Conservation (phyloP, 2,888 invertebrate species). For the Drosophila mettleri region DNA sequence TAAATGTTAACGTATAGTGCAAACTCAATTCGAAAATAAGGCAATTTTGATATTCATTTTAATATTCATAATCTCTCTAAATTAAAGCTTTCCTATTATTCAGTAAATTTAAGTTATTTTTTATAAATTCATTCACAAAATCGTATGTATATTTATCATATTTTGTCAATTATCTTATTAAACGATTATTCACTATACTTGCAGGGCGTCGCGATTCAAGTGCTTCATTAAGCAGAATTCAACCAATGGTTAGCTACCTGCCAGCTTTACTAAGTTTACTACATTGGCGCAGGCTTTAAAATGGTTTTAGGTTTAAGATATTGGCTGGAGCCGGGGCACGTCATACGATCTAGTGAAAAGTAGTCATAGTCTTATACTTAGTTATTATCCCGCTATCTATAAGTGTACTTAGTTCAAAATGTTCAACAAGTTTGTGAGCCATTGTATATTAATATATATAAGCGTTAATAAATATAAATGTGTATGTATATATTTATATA, state of each 20-base stretch:
- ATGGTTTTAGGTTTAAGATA: conserved; percentile 39
- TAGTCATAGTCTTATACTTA: conserved; percentile 68
- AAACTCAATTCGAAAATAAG: too few relatives aligned
- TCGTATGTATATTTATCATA: too few relatives aligned
- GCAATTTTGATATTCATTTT: too few relatives aligned
- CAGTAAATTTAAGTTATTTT: too few relatives aligned
- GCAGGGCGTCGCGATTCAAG: conserved; percentile 79
- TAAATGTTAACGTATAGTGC: too few relatives aligned
- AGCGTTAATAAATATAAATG: conserved; percentile 75
- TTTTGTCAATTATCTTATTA: too few relatives aligned
- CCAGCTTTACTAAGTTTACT: conserved; percentile 39
- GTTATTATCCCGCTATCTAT: conserved; percentile 32
- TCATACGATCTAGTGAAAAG: conserved; percentile 39
- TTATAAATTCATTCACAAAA: too few relatives aligned
- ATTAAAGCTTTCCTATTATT: too few relatives aligned
- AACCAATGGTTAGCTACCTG: conserved; percentile 26
- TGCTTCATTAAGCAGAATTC: conserved; percentile 49
- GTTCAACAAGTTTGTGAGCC: conserved; percentile 58
- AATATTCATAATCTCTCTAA: too few relatives aligned
- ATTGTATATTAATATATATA: conserved; percentile 56
- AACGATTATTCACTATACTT: conserved; percentile 32
- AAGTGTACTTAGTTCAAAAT: conserved; percentile 76
- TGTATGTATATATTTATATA: conserved; percentile 54
- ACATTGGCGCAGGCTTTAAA: conserved; percentile 32
- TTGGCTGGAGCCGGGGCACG: conserved; percentile 16